Base-by-base conservation (phyloP, 2,797 vertebrate genomes). In the Oophaga sylvatica region DNA sequence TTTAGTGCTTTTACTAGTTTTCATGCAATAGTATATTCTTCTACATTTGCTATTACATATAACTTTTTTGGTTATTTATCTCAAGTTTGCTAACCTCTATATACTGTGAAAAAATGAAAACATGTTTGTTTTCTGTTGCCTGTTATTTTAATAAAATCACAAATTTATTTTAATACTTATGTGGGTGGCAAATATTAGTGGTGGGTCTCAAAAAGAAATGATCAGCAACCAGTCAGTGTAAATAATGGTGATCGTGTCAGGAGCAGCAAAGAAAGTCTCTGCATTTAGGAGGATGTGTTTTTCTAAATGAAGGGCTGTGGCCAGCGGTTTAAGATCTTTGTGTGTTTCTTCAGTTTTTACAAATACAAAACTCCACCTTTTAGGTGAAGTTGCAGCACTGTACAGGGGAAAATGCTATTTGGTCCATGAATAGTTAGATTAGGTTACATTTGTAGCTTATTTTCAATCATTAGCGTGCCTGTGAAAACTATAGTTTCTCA, bases 341-440 rank as follows among this genome's bases (percentile, higher is more conserved):
- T 93, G 94, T 92, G 26, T 83, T 92, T 92, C 91, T 90, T 93
- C 93, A 93, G 95, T 95, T 95, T 95, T 95, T 94, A 94, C 95
- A 29, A 68, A 83, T 70, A 92, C 93, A 96, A 94, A 95, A 96
- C 96, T 95, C 96, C 95, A 95, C 93, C 26, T 26, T 95, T 94
- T 95, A 95, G 93, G 96, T 95, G 94, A 95, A 95, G 93, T 94
- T 94, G 92, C 90, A 94, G 94, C 94, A 94, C 93, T 95, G 95
- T 94, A 93, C 77, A 83, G 91, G 29, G 29, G 41, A 92, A 94
- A 92, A 93, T 94, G 93, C 93, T 94, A 95, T 93, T 87, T 84
- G 94, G 93, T 91, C 92, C 85, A 78, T 90, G 91, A 92, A 92
- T 90, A 89, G 90, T 85, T 93, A 91, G 91, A 94, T 94, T 94